Base-by-base conservation (phyloP, 2,797 vertebrate genomes). In the Paedocypris micromegethes region DNA sequence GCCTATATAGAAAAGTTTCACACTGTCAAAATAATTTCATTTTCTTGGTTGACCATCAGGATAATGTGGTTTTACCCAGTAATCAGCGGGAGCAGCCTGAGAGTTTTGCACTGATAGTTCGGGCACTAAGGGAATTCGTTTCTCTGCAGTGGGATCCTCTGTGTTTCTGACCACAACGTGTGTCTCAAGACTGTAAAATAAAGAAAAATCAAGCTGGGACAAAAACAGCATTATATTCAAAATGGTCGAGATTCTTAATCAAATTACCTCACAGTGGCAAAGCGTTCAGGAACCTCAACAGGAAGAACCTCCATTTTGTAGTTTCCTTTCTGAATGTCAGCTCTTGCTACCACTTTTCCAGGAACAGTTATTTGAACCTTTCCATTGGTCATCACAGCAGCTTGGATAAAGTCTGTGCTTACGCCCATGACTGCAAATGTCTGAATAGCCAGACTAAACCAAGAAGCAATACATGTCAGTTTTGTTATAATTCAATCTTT, bases 391-490 rank as follows among this genome's bases (percentile, higher is more conserved):
- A 90, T 66, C 38, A 93, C 7, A 37, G 83, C 70, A 72, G 86
- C 86, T 85, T 94, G 90, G 54, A 92, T 3, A 4, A 86, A 9
- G 2, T 77, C 82, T 0, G 87, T 90, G 72, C 91, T 90, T 38
- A 92, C 59, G 46, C 92, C 93, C 79, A 90, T 86, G 53, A 87
- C 81, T 65, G 90, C 88, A 69, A 83, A 89, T n/a, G 88, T 83
- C 66, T 91, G 85, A 60, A 91, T 74, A 64, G 84, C 81, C 66
- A 83, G 8, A 56, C 91, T 93, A 73, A 83, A 77, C 59, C 23
- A 77, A 57, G 72, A 6, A 57, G 23, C 45, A 3, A 77, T 6
- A 6, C 2, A 39, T 1, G 2, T 45, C 38, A 4, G 5, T 1
- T 52, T n/a, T 38, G 0, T 9, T 43, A 0, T 4, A n/a, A 66